Evolutionary conservation across 2,797 vertebrate species (phyloP).

Genomic region (Odontamblyopus lacepedii): DNA sequence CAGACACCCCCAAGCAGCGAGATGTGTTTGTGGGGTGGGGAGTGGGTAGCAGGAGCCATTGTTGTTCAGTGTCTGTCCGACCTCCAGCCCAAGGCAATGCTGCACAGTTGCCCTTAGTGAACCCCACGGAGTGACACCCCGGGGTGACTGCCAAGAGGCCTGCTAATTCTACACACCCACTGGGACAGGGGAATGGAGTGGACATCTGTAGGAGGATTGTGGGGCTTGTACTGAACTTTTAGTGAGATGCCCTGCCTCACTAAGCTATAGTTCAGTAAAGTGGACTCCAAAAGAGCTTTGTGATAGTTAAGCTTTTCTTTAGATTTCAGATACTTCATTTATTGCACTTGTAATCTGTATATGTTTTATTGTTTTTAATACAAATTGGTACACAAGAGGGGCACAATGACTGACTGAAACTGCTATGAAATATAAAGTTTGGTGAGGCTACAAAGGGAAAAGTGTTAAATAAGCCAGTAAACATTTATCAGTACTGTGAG

Average conservation of each 20-base stretch:
- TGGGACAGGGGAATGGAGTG: slow-evolving; percentile 69
- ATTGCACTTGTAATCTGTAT: too few relatives aligned
- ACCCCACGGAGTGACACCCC: slow-evolving; percentile 76
- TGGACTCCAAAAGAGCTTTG: neutral
- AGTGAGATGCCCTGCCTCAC: neutral
- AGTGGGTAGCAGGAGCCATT: slow-evolving; percentile 66
- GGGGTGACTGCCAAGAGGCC: slow-evolving; percentile 73
- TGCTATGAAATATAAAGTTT: too few relatives aligned
- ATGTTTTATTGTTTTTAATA: too few relatives aligned
- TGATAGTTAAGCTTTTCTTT: neutral
- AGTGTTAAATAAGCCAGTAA: too few relatives aligned
- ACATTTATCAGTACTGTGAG: too few relatives aligned
- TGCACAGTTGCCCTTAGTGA: slow-evolving; percentile 73
- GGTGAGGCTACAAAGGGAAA: too few relatives aligned
- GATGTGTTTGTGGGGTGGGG: slow-evolving; percentile 64
- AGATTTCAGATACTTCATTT: neutral
- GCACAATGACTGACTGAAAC: too few relatives aligned
- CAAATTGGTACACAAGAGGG: too few relatives aligned
- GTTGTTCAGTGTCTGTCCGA: slow-evolving; percentile 80
- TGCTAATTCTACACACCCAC: slow-evolving; percentile 69
- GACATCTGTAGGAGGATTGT: slow-evolving; percentile 48
- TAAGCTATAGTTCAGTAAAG: neutral
- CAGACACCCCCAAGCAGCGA: slow-evolving; percentile 81
- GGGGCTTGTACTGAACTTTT: slow-evolving; percentile 53
- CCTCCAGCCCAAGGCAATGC: slow-evolving; percentile 62